Evolutionary conservation across 2,113 vertebrate genomes (phyloP), one percentile per base, ranked within the genome.

Genomic region (Pelvicachromis taeniatus): DNA sequence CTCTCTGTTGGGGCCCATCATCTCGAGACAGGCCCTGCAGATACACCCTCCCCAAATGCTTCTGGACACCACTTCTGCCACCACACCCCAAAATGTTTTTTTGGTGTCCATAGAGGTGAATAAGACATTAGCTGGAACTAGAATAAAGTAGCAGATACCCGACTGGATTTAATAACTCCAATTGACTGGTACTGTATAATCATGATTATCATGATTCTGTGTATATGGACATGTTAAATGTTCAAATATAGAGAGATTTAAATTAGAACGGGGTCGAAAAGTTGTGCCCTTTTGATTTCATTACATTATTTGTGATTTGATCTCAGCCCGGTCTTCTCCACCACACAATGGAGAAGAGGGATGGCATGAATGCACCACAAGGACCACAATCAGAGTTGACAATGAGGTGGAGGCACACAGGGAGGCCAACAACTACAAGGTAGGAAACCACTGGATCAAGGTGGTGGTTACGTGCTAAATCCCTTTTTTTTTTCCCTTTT

Each of bases 371-470:
- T 95, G 92, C 14, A 77, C 92, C 65, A 33, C 87, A 31, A 97
- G 92, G 93, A 96, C 97, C 77, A 96, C 95, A 1, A 93, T 98
- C 91, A 95, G 93, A 1, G 96, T 95, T 0, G 97, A 97, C 40
- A 97, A 98, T 0, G 96, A 95, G 0, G 96, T 97, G 87, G 97
- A 98, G 89, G 97, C 97, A 3, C 94, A 97, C 80, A 96, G 96
- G 81, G 94, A 97, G 40, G 97, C 96, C 88, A 97, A 97, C 90
- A 98, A 97, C 93, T 97, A 97, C 92, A 96, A 93, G 96, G 97
- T 96, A 59, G 63, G 85, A 19, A n/a, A 33, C 48, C 17, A 12
- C 26, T 52, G 23, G 0, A 31, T 75, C 26, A 75, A 11, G 23
- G 4, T 2, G 2, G 26, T 11, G 40, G 26, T 75, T 50, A n/a